These are phyloP conservation scores for Danaus chrysippus DNA, from an alignment of 2,888 invertebrate genomes.

Conservation along the genomic window DNA sequence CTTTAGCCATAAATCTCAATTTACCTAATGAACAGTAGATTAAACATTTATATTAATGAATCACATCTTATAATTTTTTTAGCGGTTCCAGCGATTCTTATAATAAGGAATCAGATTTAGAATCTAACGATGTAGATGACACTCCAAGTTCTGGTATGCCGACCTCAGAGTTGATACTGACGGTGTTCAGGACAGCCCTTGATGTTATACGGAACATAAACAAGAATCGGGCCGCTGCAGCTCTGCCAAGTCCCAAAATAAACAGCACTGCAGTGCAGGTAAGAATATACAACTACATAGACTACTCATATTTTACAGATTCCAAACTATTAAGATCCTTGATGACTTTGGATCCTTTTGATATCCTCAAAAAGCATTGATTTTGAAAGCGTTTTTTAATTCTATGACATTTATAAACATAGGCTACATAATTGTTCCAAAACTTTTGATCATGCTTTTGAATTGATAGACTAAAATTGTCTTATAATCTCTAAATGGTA, in stretches of 20 bases:
- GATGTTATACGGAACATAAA: slow-evolving; percentile 70
- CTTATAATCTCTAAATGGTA: no score
- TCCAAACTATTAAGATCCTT: not conserved
- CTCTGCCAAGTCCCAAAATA: slow-evolving; percentile 14
- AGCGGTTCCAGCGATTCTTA: slow-evolving; percentile 34
- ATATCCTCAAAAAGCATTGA: no score
- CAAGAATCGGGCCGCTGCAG: slow-evolving; percentile 47
- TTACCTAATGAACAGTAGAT: no score
- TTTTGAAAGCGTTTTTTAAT: no score
- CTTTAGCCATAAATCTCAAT: no score
- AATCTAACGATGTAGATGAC: slow-evolving; percentile 37
- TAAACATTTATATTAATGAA: not conserved
- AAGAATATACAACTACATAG: slow-evolving; percentile 28
- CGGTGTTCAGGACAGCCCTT: slow-evolving; percentile 63
- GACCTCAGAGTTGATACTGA: slow-evolving; percentile 64
- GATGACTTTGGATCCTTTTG: not conserved
- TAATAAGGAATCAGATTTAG: slow-evolving; percentile 40
- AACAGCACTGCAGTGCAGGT: slow-evolving; percentile 52
- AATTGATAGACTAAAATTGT: no score
- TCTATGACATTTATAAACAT: no score
- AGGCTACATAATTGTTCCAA: no score
- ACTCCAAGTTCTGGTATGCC: slow-evolving; percentile 45
- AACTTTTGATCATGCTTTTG: no score
- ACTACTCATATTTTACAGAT: not conserved
- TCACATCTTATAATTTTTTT: not conserved